These are phyloP conservation scores for Linyphia triangularis DNA, from an alignment of 2,888 invertebrate species.

Conservation along the genomic window DNA sequence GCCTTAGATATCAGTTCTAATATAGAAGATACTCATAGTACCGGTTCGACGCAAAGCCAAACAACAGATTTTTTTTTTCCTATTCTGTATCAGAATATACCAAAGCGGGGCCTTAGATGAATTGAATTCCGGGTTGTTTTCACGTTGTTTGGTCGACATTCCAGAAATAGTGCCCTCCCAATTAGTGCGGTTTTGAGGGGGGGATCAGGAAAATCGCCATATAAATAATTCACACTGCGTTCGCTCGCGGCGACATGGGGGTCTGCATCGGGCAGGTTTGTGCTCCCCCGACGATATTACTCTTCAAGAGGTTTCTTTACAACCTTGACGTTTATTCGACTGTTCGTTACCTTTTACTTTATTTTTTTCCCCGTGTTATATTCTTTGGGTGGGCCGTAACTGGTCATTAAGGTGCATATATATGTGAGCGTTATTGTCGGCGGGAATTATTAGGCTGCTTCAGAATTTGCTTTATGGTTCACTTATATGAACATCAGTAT, in stretches of 20 bases:
- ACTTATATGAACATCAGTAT: too few species aligned
- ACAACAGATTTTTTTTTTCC: too few species aligned
- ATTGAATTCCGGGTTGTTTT: slow-evolving; percentile 7
- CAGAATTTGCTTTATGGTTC: background rate
- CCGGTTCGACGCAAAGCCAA: too few species aligned
- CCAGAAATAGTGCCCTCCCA: slow-evolving; percentile 8
- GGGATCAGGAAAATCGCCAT: slow-evolving; percentile 6
- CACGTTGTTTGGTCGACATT: slow-evolving; percentile 25
- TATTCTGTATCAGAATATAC: background rate
- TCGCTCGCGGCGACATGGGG: slow-evolving; percentile 48
- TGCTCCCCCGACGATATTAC: background rate
- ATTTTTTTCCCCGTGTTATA: background rate
- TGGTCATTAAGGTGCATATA: background rate
- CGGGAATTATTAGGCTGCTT: background rate
- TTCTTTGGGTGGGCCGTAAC: background rate
- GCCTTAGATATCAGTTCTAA: too few species aligned
- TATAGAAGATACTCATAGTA: too few species aligned
- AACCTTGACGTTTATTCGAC: slow-evolving; percentile 3
- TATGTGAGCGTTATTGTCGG: background rate
- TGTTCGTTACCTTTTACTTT: background rate
- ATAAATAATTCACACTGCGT: slow-evolving; percentile 53
- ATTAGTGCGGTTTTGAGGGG: slow-evolving; percentile 22
- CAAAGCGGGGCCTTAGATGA: background rate
- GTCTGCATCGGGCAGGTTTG: background rate
- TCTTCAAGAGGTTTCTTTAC: too few species aligned